Evolutionary conservation across 1,140 invertebrate genomes (phyloP), one percentile per base, ranked within the genome.

Genomic region (Prorops nasuta): DNA sequence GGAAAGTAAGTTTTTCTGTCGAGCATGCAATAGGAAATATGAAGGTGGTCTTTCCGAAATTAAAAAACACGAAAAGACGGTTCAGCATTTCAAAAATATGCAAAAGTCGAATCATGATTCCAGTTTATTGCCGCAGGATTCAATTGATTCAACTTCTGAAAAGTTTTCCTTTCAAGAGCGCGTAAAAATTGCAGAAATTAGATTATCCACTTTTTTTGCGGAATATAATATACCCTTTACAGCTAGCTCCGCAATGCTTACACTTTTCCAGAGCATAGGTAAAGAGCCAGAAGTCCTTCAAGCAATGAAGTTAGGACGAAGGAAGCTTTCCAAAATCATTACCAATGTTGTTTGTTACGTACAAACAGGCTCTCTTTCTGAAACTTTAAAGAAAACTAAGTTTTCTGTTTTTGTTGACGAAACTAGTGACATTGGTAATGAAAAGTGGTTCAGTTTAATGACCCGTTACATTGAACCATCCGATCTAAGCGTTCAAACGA

Each of bases 341-440:
- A 39, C 15, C 18, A 39, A 19, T 4, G 37, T 39, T 39, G 6
- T 39, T n/a, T n/a, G 32, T 35, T 3, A 12, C 10, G 32, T 15
- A 3, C 12, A 35, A 35, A 35, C 32, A 14, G 3, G 16, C n/a
- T 15, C 12, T 10, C 10, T 35, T 14, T 35, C 32, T 4, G 3
- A n/a, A 14, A 10, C 18, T n/a, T n/a, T n/a, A n/a, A n/a, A n/a
- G n/a, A n/a, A n/a, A n/a, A 21, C 31, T 4, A 36, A 45, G 21
- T 45, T 49, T 41, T 40, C 46, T n/a, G 18, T 41, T 10, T 38
- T 40, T 12, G 19, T 40, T n/a, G 46, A 49, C 22, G 46, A 49
- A 18, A 40, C 36, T 1, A 19, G 15, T n/a, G n/a, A n/a, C n/a
- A n/a, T n/a, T n/a, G n/a, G n/a, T n/a, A n/a, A n/a, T n/a, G n/a